These are phyloP conservation scores for Ellobium chinense DNA, from an alignment of 2,888 invertebrate species.

Conservation along the genomic window DNA sequence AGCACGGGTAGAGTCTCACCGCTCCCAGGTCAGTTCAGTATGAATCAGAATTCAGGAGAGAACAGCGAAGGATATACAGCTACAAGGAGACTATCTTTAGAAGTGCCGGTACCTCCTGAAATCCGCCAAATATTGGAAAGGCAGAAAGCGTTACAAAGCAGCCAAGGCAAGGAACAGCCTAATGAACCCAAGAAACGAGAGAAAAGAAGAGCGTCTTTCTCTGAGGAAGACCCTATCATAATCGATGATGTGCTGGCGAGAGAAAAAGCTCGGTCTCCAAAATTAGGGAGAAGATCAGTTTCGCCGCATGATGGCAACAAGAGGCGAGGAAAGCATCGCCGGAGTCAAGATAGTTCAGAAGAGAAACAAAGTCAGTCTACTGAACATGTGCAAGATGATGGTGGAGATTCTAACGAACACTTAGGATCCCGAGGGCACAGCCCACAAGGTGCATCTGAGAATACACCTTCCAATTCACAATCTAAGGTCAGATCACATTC, in stretches of 20 bases:
- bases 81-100: slow-evolving; percentile 23
- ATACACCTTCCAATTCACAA: too few species aligned
- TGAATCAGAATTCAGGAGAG: background rate
- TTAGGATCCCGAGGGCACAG: background rate
- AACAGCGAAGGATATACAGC: background rate
- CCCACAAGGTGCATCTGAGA: background rate
- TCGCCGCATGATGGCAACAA: background rate
- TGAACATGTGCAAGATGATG: background rate
- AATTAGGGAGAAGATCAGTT: background rate
- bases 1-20: background rate
- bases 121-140: slow-evolving; percentile 23
- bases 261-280: background rate
- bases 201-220: slow-evolving; percentile 27
- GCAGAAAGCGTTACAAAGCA: background rate
- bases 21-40: background rate
- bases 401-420: background rate
- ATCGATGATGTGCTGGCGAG: slow-evolving; percentile 28
- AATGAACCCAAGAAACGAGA: background rate
- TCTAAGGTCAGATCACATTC: background rate
- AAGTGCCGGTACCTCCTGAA: slow-evolving; percentile 27
- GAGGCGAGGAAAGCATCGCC: background rate
- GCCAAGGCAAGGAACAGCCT: background rate
- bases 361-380: background rate
- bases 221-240: slow-evolving; percentile 32
- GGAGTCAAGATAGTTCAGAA: background rate